Evolutionary conservation across 2,113 vertebrate species (phyloP), one percentile per base, ranked within the genome.

Genomic region (Typhlomys cinereus): DNA sequence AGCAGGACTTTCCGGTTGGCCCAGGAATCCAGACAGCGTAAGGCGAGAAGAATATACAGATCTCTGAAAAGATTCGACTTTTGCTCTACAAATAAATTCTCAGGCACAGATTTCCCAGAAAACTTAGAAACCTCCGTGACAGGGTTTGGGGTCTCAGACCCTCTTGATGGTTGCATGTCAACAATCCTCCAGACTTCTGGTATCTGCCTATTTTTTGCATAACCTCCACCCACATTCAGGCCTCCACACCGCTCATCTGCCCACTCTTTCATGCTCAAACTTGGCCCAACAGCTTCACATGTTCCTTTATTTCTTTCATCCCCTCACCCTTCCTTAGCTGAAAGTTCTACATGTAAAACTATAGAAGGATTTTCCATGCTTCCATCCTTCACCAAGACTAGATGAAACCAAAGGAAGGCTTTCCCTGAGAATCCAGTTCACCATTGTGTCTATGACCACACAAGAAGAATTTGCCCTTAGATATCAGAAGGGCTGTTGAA

Each of bases 11-110:
- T 18, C 73, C 88, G 14, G 14, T 1, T 66, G 14, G 80, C 31
- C 11, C 25, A 57, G 61, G 17, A 69, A 66, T 66, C 75, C 81
- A 54, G 62, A 57, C 23, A 80, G 41, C 25, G 52, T 52, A 17
- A 52, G 7, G 0, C 14, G 1, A 15, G 8, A 5, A 14, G 5
- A 14, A 14, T 20, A 17, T 52, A 41, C 7, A 57, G 18, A 21
- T 59, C 64, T 25, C 41, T 59, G 4, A 79, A 74, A 69, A 25
- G 18, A 54, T 54, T 78, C 23, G 34, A 57, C 9, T 88, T 87
- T 92, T 66, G 79, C 34, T 39, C 1, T 54, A 10, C 2, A 89
- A 44, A 64, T 15, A 81, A 62, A 88, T 78, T 46, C 88, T 59
- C 41, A 4, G 10, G 13, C 46, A 74, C 25, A 59, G 84, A 64